Evolutionary conservation across 2,113 vertebrate genomes (phyloP), one percentile per base, ranked within the genome.

Genomic region (Crotalus tigris): DNA sequence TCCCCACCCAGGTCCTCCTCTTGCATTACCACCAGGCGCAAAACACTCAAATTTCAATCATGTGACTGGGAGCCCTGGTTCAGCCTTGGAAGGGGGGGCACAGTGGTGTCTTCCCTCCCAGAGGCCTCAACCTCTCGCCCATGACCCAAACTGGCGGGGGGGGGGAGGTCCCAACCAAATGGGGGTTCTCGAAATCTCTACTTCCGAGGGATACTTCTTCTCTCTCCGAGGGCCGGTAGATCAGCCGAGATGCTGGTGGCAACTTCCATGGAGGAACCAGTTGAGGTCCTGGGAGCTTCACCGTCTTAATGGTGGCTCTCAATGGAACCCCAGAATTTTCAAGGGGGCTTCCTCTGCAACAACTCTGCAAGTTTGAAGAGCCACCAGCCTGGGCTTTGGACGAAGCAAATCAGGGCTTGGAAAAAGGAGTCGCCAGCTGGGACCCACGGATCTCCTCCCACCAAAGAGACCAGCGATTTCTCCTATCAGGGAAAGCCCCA

Each of bases 141-240:
- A 1, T 39, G 39, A 33, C n/a, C 69, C 69, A 39, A 39, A 81
- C 2, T 7, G 8, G 49, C 49, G 1, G 8, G 8, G 8, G 49
- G 49, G 8, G 49, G 49, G 1, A 8, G 57, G 61, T 13, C 26
- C 26, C 61, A 64, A n/a, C 29, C 29, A 13, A n/a, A n/a, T 4
- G 11, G 13, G 61, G 26, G 0, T 64, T 13, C 61, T 64, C 2
- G 2, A 59, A 26, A 19, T 26, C 58, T 59, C n/a, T 17, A 15
- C n/a, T 0, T 7, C 13, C 4, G 61, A n/a, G 26, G 29, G 29
- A 7, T 51, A 13, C 12, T 29, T 0, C 12, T 29, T 0, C 4
- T n/a, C 26, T 64, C 26, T 17, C 69, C 0, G 8, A 7, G n/a
- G n/a, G 13, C 1, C 17, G n/a, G 64, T 5, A 39, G 69, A n/a